A percentile compares a stretch with the other conserved stretches of the same genome.
phyloP scores from a whole-genome alignment of 1,140 invertebrate genomes.

The Philopotamus ludificatus region DNA sequence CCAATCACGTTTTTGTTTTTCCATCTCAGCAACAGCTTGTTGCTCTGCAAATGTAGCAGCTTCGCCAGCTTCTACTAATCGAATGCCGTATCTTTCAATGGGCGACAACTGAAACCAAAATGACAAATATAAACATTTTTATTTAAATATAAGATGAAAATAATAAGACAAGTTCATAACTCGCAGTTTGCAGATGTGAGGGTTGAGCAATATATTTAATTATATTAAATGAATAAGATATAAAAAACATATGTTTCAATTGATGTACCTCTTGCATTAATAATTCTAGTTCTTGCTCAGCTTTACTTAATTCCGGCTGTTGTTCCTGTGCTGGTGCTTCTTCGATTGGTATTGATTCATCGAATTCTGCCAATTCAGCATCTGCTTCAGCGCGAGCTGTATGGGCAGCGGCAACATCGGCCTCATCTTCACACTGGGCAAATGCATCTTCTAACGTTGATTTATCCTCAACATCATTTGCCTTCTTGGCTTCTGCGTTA shows the following conservation, averaged over 20 bases:
- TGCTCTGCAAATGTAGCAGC: constrained; percentile 83
- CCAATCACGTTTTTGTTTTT: constrained; percentile 92
- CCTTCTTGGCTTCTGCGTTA: constrained; percentile 11
- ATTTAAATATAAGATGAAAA: constrained; percentile 13
- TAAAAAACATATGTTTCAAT: neutral
- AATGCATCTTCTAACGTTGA: constrained; percentile 76
- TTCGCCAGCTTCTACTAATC: constrained; percentile 84
- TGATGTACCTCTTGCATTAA: constrained; percentile 75
- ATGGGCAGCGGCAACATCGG: constrained; percentile 87
- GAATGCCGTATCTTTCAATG: constrained; percentile 92
- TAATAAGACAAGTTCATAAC: neutral
- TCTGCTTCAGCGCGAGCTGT: constrained; percentile 90
- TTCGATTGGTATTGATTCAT: constrained; percentile 92
- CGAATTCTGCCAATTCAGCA: constrained; percentile 93
- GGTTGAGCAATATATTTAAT: too few species aligned
- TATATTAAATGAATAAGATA: neutral
- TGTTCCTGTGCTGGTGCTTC: constrained; percentile 60
- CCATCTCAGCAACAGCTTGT: constrained; percentile 86
- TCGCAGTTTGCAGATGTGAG: too few species aligned
- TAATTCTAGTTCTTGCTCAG: constrained; percentile 79
- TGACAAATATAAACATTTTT: constrained; percentile 4
- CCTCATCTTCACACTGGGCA: constrained; percentile 91
- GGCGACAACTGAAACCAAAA: constrained; percentile 73
- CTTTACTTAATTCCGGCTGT: constrained; percentile 70
- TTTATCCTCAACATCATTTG: constrained; percentile 18